Conservation (phyloP, 2,888 invertebrate genomes). For the Ochlodes sylvanus region DNA sequence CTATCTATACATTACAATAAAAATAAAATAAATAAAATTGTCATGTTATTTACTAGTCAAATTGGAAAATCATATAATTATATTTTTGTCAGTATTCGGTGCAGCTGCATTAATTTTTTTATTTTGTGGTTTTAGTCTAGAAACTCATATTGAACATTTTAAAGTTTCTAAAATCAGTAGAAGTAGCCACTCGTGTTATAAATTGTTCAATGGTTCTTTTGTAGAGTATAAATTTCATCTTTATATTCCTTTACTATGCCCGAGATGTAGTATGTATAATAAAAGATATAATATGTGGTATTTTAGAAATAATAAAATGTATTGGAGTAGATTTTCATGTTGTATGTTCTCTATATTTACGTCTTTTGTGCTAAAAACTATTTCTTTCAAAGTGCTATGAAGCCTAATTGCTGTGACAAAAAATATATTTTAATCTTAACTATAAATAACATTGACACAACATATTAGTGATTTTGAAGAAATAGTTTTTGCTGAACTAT, state of each 20-base stretch:
- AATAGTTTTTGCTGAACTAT: too few relatives aligned
- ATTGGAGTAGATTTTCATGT: constrained; percentile 26
- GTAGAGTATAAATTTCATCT: constrained; percentile 8
- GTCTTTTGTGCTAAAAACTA: neutral
- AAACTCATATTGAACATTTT: neutral
- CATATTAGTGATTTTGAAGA: too few relatives aligned
- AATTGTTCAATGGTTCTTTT: neutral
- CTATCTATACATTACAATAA: too few relatives aligned
- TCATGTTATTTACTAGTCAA: too few relatives aligned
- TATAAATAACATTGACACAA: neutral
- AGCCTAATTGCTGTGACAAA: constrained; percentile 1
- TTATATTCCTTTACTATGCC: constrained; percentile 7
- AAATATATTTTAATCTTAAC: neutral
- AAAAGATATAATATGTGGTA: neutral
- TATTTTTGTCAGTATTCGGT: too few relatives aligned
- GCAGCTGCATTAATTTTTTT: too few relatives aligned
- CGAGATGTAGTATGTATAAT: constrained; percentile 6
- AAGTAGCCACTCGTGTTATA: neutral
- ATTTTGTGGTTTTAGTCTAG: too few relatives aligned
- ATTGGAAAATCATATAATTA: too few relatives aligned
- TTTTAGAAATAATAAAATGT: constrained; percentile 25
- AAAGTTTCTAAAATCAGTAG: neutral
- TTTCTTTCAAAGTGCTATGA: neutral
- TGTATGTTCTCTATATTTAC: constrained; percentile 20
- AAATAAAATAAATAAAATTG: too few relatives aligned